phyloP scores from a whole-genome alignment of 1,140 invertebrate genomes.

The Aphelinus certus region DNA sequence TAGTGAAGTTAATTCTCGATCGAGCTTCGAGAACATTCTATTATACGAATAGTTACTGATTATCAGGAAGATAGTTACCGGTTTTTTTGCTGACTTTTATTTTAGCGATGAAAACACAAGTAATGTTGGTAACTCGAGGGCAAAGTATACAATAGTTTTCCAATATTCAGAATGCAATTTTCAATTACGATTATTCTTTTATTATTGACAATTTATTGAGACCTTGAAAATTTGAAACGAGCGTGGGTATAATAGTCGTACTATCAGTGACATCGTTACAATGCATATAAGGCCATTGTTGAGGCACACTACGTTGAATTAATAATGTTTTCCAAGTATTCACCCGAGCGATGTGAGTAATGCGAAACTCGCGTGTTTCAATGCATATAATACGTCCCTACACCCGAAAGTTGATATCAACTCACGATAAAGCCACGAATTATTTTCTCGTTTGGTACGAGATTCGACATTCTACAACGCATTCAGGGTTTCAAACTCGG shows the following conservation, averaged over 20 bases:
- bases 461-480: conserved; percentile 23
- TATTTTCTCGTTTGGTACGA: conserved; percentile 25
- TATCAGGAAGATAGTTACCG: too few species aligned
- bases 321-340: conserved; percentile 27
- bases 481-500: conserved; percentile 40
- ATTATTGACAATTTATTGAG: too few species aligned
- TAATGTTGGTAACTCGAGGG: too few species aligned
- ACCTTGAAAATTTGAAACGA: too few species aligned
- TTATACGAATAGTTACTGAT: too few species aligned
- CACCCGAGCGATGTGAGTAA: conserved; percentile 13
- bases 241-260: neutral
- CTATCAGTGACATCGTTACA: neutral
- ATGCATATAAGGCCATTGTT: conserved; percentile 10
- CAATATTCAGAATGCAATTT: too few species aligned
- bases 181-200: too few species aligned
- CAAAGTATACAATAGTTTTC: too few species aligned
- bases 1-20: too few species aligned
- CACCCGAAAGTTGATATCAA: conserved; percentile 4
- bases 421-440: conserved; percentile 18
- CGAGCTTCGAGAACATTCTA: too few species aligned
- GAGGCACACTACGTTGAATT: conserved; percentile 12
- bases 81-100: too few species aligned
- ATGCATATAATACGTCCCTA: conserved; percentile 2
- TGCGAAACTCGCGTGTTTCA: conserved; percentile 19
- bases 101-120: too few species aligned